Base-by-base conservation (phyloP, 2,113 vertebrate species). In the Cricetomys ansorgei region DNA sequence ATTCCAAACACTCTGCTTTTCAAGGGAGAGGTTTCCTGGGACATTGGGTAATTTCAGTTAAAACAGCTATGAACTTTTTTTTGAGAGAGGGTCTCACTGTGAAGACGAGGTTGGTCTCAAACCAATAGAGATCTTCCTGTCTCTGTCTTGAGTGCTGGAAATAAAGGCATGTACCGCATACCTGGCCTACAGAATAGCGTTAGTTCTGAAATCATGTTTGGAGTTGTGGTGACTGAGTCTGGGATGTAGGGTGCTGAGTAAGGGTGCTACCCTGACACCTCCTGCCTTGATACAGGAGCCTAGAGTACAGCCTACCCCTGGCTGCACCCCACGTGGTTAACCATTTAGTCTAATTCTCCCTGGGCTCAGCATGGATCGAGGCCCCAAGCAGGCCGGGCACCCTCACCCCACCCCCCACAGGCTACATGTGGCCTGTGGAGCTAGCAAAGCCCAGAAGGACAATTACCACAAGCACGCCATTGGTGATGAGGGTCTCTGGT, bases 381-480 rank as follows among this genome's bases (percentile, higher is more conserved):
- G 72, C 25, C 23, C 37, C 50, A n/a, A 8, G 55, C 9, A 34
- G n/a, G n/a, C 65, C 40, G n/a, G 27, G 19, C 7, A 53, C 43
- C 88, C 75, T 83, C 53, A 86, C 70, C 21, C 70, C 37, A n/a
- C n/a, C n/a, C n/a, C n/a, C n/a, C n/a, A n/a, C n/a, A n/a, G n/a
- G 45, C 43, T 69, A 69, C 16, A 15, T 11, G 19, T 15, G 59
- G 7, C 45, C 70, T 90, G 72, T 15, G 48, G 43, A 55, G 29
- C 19, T 55, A 50, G 7, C 15, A 31, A 40, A 84, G 83, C 37
- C 43, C 29, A 37, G 55, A 91, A 88, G 67, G 94, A 80, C 86
- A 98, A 92, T 98, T 99, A 99, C 99, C 99, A 99, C 98, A 45
- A 99, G 96, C 19, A 99, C 98, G 94, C 99, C 99, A 13, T 99